phyloP scores from a whole-genome alignment of 2,888 invertebrate genomes.

The Campaea margaritaria region DNA sequence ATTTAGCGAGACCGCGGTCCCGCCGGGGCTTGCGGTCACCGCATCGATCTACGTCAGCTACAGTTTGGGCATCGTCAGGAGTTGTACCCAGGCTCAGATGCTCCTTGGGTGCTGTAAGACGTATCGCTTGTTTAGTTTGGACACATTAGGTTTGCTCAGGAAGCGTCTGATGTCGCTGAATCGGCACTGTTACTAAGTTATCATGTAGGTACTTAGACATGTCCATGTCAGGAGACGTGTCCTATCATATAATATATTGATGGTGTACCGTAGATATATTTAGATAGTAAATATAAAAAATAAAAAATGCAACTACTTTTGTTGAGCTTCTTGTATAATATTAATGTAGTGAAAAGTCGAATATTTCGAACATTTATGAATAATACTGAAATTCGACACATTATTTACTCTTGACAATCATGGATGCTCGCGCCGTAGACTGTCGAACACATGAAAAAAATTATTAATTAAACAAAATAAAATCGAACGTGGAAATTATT shows the following conservation, averaged over 20 bases:
- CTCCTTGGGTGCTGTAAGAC: constrained; percentile 31
- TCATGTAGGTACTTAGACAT: too few relatives aligned
- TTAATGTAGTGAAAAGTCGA: too few relatives aligned
- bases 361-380: too few relatives aligned
- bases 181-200: too few relatives aligned
- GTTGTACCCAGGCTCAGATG: constrained; percentile 34
- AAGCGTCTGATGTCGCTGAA: too few relatives aligned
- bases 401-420: constrained; percentile 21
- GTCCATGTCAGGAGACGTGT: too few relatives aligned
- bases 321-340: too few relatives aligned
- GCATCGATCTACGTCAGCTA: constrained; percentile 43
- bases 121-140: constrained; percentile 26
- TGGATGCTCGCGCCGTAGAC: constrained; percentile 11
- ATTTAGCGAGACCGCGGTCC: constrained; percentile 23
- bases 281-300: too few relatives aligned
- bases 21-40: constrained; percentile 28
- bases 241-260: too few relatives aligned
- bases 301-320: too few relatives aligned
- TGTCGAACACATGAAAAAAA: constrained; percentile 27
- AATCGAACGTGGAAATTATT: constrained; percentile 38
- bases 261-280: too few relatives aligned
- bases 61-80: constrained; percentile 39
- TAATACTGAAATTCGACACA: constrained; percentile 9
- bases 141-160: not conserved
- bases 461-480: constrained; percentile 31